Percentiles rank a stretch among this genome's conserved stretches.
Conservation (phyloP, 2,888 invertebrate genomes). For the Eudasyphora cyanicolor region DNA sequence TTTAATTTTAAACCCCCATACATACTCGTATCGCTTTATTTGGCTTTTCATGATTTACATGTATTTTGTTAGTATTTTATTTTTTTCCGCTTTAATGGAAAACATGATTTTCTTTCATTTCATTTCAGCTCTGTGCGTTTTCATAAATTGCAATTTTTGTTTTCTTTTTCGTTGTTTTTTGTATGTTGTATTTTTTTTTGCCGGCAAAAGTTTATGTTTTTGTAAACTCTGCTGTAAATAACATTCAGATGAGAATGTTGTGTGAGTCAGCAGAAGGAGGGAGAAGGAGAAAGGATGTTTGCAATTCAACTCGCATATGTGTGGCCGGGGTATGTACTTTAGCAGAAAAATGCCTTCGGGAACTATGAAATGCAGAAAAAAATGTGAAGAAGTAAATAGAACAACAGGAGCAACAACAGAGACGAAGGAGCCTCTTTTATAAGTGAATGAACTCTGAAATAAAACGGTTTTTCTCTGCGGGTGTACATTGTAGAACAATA, state of each 20-base stretch:
- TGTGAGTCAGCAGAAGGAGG: too few relatives aligned
- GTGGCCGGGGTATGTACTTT: neutral
- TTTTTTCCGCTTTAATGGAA: constrained; percentile 24
- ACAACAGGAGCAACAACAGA: constrained; percentile 31
- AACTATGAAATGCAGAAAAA: constrained; percentile 5
- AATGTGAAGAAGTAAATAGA: constrained; percentile 17
- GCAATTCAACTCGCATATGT: neutral
- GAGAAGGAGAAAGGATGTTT: too few relatives aligned
- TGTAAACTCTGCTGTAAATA: constrained; percentile 13
- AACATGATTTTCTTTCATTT: constrained; percentile 22
- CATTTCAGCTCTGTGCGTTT: constrained; percentile 23
- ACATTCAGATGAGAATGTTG: constrained; percentile 11
- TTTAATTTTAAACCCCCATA: constrained; percentile 4
- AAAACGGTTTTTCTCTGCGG: neutral
- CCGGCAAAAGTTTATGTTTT: constrained; percentile 19
- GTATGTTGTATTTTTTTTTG: neutral
- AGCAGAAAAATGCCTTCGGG: neutral
- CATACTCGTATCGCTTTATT: neutral
- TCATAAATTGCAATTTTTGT: constrained; percentile 29
- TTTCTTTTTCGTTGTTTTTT: neutral
- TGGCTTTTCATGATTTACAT: neutral
- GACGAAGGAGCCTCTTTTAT: constrained; percentile 13
- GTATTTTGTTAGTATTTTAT: neutral
- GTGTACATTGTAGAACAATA: neutral
- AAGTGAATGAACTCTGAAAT: constrained; percentile 28